A percentile compares a stretch with the other conserved stretches of the same genome.
Conservation (phyloP, 1,140 invertebrate species). For the Pomacea maculata region DNA sequence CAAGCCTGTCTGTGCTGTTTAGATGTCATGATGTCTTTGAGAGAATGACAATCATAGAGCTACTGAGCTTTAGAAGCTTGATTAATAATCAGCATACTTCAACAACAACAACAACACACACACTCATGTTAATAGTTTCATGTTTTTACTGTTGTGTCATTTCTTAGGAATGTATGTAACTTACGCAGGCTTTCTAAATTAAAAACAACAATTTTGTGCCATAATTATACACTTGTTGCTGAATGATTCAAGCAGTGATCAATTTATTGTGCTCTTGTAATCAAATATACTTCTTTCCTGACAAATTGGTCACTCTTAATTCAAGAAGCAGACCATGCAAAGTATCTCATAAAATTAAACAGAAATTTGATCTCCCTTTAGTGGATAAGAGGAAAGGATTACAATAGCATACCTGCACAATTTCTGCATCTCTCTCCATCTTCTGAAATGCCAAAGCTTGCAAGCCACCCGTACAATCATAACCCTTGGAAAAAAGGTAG, state of each 20-base stretch:
- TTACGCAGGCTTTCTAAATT: no score
- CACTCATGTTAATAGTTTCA: no score
- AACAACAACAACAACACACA: no score
- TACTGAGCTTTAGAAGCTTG: no score
- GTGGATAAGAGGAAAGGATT: neutral
- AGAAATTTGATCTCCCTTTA: neutral
- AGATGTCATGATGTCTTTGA: neutral
- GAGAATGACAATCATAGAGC: no score
- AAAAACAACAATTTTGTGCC: no score
- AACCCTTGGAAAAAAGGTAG: conserved; percentile 3
- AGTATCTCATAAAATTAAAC: neutral
- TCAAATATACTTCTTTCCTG: neutral
- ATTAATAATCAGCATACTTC: no score
- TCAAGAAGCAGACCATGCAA: neutral
- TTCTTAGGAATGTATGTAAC: no score
- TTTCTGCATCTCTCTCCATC: conserved; percentile 9
- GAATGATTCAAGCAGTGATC: neutral
- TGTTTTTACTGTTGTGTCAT: no score
- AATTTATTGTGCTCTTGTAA: neutral
- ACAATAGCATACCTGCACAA: neutral
- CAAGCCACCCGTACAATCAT: conserved; percentile 9
- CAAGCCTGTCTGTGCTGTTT: neutral
- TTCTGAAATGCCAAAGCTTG: neutral
- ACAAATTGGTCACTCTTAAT: neutral
- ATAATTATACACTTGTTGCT: neutral